Evolutionary conservation across 1,140 invertebrate species (phyloP).

Genomic region (Micrasema longulum): DNA sequence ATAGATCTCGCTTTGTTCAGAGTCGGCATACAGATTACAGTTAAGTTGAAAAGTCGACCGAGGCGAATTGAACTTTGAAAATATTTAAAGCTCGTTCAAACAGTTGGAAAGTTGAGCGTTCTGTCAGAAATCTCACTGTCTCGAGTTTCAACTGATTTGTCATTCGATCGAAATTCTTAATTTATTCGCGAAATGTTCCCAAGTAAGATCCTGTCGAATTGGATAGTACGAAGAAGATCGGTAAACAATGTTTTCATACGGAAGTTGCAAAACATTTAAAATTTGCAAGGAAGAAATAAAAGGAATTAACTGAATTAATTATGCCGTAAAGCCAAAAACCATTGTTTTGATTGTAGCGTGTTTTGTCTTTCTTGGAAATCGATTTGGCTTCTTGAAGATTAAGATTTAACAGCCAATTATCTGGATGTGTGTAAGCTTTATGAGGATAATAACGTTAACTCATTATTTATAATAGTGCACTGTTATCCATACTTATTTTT

Average conservation of each 20-base stretch:
- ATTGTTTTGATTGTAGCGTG: constrained; percentile 49
- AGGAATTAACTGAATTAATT: background rate
- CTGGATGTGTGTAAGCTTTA: constrained; percentile 56
- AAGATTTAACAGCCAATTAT: constrained; percentile 52
- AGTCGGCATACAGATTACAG: constrained; percentile 22
- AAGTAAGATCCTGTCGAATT: too few relatives aligned
- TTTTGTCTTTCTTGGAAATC: constrained; percentile 55
- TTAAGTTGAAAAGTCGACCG: constrained; percentile 35
- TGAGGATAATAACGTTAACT: constrained; percentile 45
- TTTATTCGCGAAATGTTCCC: too few relatives aligned
- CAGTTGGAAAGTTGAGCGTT: constrained; percentile 16
- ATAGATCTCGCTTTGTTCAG: constrained; percentile 24
- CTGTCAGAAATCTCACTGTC: constrained; percentile 17
- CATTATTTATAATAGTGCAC: constrained; percentile 37
- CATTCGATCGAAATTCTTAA: constrained; percentile 7
- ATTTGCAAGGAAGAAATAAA: background rate
- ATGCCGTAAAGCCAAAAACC: constrained; percentile 1
- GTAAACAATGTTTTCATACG: background rate
- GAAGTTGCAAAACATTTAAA: background rate
- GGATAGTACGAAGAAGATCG: background rate
- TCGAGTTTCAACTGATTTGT: constrained; percentile 14
- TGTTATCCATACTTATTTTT: constrained; percentile 56
- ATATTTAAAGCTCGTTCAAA: constrained; percentile 32
- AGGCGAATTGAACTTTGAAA: constrained; percentile 33
- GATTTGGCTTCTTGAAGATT: constrained; percentile 53